These are phyloP conservation scores for Neotoxoptera formosana DNA, from an alignment of 1,140 invertebrate genomes.

Conservation along the genomic window DNA sequence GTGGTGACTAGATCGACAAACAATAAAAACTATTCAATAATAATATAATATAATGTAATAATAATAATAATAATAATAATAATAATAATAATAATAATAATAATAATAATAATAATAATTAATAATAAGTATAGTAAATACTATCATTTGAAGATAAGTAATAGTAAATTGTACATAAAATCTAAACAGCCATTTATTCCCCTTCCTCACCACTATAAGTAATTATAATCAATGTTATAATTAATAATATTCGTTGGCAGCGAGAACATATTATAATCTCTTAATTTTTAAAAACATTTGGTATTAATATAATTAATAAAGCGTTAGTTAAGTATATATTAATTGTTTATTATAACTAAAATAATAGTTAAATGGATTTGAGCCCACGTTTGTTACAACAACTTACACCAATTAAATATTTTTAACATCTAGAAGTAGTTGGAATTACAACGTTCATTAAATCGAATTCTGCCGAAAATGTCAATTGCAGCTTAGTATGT, in stretches of 20 bases:
- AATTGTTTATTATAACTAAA: slow-evolving; percentile 12
- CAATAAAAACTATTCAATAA: slow-evolving; percentile 33
- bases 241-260: slow-evolving; percentile 23
- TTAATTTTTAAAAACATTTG: slow-evolving; percentile 6
- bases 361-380: slow-evolving; percentile 39
- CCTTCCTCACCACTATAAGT: slow-evolving; percentile 5
- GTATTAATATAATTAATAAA: slow-evolving; percentile 50
- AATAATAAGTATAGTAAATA: slow-evolving; percentile 33
- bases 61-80: slow-evolving; percentile 51
- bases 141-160: slow-evolving; percentile 16
- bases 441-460: background rate
- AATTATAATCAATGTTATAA: slow-evolving; percentile 19
- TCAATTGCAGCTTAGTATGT: background rate
- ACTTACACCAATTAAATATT: slow-evolving; percentile 34
- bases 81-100: slow-evolving; percentile 47
- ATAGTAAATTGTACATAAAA: slow-evolving; percentile 33
- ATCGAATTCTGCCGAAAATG: background rate
- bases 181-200: slow-evolving; percentile 50
- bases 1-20: slow-evolving; percentile 40
- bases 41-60: slow-evolving; percentile 33
- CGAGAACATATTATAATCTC: slow-evolving; percentile 27
- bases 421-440: slow-evolving; percentile 29
- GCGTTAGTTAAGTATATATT: slow-evolving; percentile 50
- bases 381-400: slow-evolving; percentile 31
- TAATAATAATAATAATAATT: slow-evolving; percentile 24